Conservation (phyloP, 2,888 invertebrate species). For the Ichneumoninae sp. region DNA sequence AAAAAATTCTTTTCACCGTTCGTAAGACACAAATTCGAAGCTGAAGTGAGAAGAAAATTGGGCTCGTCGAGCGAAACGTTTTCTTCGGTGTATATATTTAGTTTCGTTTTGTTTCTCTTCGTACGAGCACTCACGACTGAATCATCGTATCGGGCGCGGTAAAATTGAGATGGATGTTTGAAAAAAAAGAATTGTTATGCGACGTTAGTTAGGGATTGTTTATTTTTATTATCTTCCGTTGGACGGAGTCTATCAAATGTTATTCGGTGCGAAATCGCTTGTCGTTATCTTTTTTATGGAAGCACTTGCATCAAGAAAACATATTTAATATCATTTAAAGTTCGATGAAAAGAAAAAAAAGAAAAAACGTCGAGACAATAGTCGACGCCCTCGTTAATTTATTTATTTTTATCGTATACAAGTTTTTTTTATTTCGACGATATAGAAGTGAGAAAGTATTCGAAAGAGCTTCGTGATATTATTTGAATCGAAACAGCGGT, state of each 20-base stretch:
- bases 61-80: background rate
- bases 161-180: background rate
- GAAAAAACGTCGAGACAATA: background rate
- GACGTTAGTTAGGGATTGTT: conserved; percentile 6
- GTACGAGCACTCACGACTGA: conserved; percentile 1
- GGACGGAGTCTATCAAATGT: background rate
- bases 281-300: background rate
- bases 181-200: background rate
- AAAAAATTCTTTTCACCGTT: background rate
- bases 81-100: conserved; percentile 11
- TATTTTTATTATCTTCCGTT: background rate
- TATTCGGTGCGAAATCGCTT: background rate
- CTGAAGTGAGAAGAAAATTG: background rate
- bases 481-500: background rate
- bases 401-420: background rate
- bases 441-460: background rate
- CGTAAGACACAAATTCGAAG: background rate
- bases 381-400: background rate
- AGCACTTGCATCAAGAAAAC: background rate
- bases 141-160: conserved; percentile 7
- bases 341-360: background rate
- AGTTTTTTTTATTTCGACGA: background rate
- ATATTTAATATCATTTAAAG: background rate
- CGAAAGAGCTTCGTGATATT: conserved; percentile 7
- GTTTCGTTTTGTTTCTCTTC: background rate